Conservation (phyloP, 2,888 invertebrate genomes). For the Stenolophus ochropezus region DNA sequence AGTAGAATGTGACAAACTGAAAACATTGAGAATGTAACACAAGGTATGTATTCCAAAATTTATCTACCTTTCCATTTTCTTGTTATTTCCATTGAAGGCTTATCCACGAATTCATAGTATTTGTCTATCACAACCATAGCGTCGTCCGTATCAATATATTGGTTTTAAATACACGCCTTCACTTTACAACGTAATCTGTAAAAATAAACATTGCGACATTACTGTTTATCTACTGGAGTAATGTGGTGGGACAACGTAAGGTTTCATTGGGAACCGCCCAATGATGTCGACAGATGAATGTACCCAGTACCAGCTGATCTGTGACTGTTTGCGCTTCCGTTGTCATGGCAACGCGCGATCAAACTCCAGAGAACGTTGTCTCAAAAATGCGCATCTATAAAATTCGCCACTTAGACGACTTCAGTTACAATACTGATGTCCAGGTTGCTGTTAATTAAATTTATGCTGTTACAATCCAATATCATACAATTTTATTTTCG, state of each 20-base stretch:
- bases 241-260: conserved; percentile 29
- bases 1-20: conserved; percentile 34
- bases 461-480: neutral
- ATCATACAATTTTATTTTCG: too few relatives aligned
- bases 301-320: conserved; percentile 52
- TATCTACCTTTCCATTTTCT: conserved; percentile 67
- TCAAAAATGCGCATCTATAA: neutral
- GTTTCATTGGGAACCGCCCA: conserved; percentile 51
- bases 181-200: conserved; percentile 62
- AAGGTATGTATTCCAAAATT: conserved; percentile 11
- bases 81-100: conserved; percentile 64
- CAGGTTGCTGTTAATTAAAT: neutral
- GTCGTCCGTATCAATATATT: conserved; percentile 18
- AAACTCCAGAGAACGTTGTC: conserved; percentile 13
- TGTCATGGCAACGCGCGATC: conserved; percentile 47
- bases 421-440: neutral
- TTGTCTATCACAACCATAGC: conserved; percentile 62
- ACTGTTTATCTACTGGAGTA: conserved; percentile 54
- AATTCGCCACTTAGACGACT: neutral
- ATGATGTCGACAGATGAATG: conserved; percentile 51
- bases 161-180: conserved; percentile 41
- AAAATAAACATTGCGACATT: conserved; percentile 68
- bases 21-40: neutral
- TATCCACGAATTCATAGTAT: conserved; percentile 66
- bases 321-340: conserved; percentile 57